Percentiles rank a stretch among this genome's conserved stretches.
These are phyloP conservation scores for Sericinus montela DNA, from an alignment of 2,888 invertebrate species.

Conservation along the genomic window DNA sequence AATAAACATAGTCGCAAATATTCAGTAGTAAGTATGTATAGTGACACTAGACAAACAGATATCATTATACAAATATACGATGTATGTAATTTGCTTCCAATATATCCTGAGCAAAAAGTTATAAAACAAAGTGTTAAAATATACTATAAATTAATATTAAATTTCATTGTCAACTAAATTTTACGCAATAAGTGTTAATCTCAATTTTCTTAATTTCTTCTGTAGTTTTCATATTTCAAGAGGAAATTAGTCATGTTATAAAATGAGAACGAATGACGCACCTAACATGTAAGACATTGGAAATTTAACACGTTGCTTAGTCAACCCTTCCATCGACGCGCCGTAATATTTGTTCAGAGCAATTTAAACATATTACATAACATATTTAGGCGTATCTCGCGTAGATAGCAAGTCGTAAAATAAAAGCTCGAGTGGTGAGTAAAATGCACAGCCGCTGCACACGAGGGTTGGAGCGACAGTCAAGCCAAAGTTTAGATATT, in stretches of 20 bases:
- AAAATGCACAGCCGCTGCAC: constrained; percentile 34
- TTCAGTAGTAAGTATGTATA: too few species aligned
- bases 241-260: constrained; percentile 4
- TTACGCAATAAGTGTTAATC: too few species aligned
- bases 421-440: constrained; percentile 42
- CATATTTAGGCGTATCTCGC: constrained; percentile 54
- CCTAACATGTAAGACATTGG: constrained; percentile 14
- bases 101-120: too few species aligned
- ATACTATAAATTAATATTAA: too few species aligned
- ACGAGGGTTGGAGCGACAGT: constrained; percentile 35
- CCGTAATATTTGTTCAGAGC: constrained; percentile 41
- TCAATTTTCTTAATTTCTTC: too few species aligned
- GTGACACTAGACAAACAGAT: too few species aligned
- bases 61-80: too few species aligned
- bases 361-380: constrained; percentile 50
- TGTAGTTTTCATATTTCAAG: constrained; percentile 12
- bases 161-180: too few species aligned
- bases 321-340: constrained; percentile 26
- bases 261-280: constrained; percentile 1
- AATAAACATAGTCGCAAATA: too few species aligned
- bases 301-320: constrained; percentile 21
- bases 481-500: constrained; percentile 21
- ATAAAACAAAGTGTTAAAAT: too few species aligned
- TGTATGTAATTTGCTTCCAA: too few species aligned
- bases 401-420: constrained; percentile 59